Conservation (phyloP, 2,888 invertebrate genomes). For the Tinea pellionella region DNA sequence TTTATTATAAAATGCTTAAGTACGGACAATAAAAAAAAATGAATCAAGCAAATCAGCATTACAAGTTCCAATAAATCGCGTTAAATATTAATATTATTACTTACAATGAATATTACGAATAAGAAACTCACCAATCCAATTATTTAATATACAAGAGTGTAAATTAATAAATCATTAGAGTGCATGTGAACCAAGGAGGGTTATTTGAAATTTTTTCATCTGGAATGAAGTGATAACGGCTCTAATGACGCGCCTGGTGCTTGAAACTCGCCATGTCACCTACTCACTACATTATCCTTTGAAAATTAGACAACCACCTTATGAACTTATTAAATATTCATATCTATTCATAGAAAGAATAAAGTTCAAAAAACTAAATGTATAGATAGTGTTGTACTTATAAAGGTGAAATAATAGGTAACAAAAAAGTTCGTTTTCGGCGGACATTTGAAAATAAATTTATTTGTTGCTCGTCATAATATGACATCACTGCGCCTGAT, state of each 20-base stretch:
- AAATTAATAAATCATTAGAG: conserved; percentile 67
- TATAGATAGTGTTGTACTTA: too few relatives aligned
- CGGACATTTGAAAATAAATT: too few relatives aligned
- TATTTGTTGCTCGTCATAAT: too few relatives aligned
- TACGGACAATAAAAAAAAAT: too few relatives aligned
- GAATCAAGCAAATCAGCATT: too few relatives aligned
- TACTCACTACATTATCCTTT: conserved; percentile 12
- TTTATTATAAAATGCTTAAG: too few relatives aligned
- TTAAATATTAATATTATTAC: background rate
- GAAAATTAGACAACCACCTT: conserved; percentile 1
- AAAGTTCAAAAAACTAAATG: too few relatives aligned
- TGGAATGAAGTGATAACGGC: conserved; percentile 68
- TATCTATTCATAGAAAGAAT: background rate
- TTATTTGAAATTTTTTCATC: conserved; percentile 67
- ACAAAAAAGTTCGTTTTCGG: too few relatives aligned
- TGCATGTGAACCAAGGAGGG: conserved; percentile 54
- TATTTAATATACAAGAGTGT: conserved; percentile 29
- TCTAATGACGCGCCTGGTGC: conserved; percentile 48
- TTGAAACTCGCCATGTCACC: conserved; percentile 8
- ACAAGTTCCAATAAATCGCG: background rate
- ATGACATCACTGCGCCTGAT: too few relatives aligned
- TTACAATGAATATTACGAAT: background rate
- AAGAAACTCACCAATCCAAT: background rate
- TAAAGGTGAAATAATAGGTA: too few relatives aligned
- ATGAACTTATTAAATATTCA: background rate